Conservation (phyloP, 2,113 vertebrate species). For the Otis tarda region DNA sequence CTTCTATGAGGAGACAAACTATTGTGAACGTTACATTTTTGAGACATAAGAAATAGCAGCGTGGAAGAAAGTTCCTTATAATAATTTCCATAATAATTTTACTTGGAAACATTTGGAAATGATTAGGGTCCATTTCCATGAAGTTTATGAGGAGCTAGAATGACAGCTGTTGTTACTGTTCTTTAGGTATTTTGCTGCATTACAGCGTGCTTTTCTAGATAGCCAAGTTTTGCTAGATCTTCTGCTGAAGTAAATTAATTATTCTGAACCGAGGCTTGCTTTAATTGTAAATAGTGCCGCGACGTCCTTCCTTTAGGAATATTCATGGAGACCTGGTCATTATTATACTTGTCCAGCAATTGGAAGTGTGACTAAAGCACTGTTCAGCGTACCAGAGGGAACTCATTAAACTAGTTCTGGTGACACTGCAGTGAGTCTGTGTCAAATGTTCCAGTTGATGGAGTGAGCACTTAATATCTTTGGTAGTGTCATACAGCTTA, state of each 20-base stretch:
- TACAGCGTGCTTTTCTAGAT: background rate
- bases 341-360: background rate
- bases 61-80: background rate
- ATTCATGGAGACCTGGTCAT: background rate
- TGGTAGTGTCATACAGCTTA: background rate
- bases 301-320: background rate
- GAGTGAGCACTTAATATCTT: background rate
- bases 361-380: background rate
- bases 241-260: background rate
- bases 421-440: background rate
- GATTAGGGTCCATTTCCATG: background rate
- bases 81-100: background rate
- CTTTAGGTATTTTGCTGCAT: background rate
- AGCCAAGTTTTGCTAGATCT: background rate
- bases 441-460: background rate
- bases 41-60: background rate
- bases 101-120: background rate
- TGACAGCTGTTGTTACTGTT: background rate
- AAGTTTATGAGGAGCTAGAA: background rate
- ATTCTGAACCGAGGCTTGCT: background rate
- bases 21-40: background rate
- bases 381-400: background rate
- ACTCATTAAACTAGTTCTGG: background rate
- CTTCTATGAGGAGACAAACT: background rate
- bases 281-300: background rate